phyloP scores from a whole-genome alignment of 2,797 vertebrate genomes.

The Allobates femoralis region DNA sequence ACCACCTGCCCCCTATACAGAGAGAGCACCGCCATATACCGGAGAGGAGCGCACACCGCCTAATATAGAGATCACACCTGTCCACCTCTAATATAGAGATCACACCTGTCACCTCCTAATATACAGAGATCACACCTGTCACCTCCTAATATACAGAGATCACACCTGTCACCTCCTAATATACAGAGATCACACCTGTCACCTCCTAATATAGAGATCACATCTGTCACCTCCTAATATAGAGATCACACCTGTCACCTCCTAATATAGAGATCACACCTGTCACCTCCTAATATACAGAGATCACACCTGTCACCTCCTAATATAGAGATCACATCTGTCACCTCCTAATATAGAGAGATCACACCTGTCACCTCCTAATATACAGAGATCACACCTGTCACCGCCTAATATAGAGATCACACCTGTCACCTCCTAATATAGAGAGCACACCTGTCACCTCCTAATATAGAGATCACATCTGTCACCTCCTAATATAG shows the following conservation, averaged over 20 bases:
- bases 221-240: neutral
- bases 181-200: neutral
- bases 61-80: slow-evolving; percentile 12
- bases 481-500: slow-evolving; percentile 6
- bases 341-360: too few relatives aligned
- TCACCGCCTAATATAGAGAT: neutral
- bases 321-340: slow-evolving; percentile 10
- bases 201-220: neutral
- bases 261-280: neutral
- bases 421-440: neutral
- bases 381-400: neutral
- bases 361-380: too few relatives aligned
- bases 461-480: neutral
- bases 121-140: neutral
- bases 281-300: neutral
- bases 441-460: neutral
- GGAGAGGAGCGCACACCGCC: neutral
- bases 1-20: neutral
- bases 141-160: neutral
- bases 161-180: neutral
- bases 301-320: neutral
- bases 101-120: neutral
- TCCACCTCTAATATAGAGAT: slow-evolving; percentile 12
- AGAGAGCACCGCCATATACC: neutral
- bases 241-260: too few relatives aligned